Conservation (phyloP, 2,888 invertebrate species). For the Zele albiditarsus region DNA sequence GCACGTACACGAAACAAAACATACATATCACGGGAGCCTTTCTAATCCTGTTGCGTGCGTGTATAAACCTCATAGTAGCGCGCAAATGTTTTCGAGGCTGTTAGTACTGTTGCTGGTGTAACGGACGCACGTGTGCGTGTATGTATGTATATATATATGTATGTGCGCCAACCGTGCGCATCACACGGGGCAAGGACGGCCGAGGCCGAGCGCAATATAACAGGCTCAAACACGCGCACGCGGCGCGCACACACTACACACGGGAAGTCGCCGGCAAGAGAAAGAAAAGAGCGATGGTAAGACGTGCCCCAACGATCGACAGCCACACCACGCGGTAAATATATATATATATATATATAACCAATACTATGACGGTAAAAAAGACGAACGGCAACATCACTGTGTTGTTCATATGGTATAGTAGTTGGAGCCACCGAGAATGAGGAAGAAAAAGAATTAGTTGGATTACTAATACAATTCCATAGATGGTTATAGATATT, state of each 20-base stretch:
- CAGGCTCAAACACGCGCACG: conserved; percentile 1
- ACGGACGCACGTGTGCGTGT: conserved; percentile 50
- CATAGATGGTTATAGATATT: background rate
- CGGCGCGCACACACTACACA: conserved; percentile 26
- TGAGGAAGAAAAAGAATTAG: background rate
- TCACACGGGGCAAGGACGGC: conserved; percentile 71
- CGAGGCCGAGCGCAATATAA: conserved; percentile 65
- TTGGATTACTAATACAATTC: background rate
- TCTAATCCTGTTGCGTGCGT: conserved; percentile 61
- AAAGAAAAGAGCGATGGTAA: conserved; percentile 24
- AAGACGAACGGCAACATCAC: conserved; percentile 25
- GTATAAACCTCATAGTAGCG: conserved; percentile 41
- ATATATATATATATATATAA: conserved; percentile 15
- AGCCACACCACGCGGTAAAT: conserved; percentile 21
- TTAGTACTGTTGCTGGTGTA: conserved; percentile 58
- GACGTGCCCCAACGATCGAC: conserved; percentile 49
- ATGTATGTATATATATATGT: conserved; percentile 12
- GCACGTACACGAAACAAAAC: conserved; percentile 51
- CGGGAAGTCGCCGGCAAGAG: conserved; percentile 52
- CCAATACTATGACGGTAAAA: conserved; percentile 28
- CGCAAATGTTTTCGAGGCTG: conserved; percentile 65
- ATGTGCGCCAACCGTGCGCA: conserved; percentile 39
- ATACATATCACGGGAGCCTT: conserved; percentile 60
- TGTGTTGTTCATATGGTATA: conserved; percentile 9
- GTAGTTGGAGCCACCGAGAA: background rate